Evolutionary conservation across 1,140 invertebrate genomes (phyloP).

Genomic region (Alviniconcha marisindica): DNA sequence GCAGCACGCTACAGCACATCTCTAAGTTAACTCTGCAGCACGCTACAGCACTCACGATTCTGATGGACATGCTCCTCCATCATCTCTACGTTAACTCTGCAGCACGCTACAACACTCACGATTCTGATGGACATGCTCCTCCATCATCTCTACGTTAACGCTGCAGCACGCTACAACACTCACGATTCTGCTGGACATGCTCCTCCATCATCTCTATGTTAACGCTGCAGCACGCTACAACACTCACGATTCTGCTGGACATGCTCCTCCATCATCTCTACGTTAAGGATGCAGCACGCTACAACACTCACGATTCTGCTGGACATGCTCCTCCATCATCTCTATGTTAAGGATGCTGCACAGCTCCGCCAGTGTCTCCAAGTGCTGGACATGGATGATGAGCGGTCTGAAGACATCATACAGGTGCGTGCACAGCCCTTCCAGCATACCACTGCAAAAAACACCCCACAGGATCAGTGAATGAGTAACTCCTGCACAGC

Average conservation of each 20-base stretch:
- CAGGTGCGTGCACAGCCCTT: conserved; percentile 89
- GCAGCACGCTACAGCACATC: too few relatives aligned
- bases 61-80: too few relatives aligned
- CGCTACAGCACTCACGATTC: too few relatives aligned
- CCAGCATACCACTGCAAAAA: conserved; percentile 80
- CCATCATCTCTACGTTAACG: conserved; percentile 93
- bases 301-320: conserved; percentile 84
- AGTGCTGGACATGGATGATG: conserved; percentile 97
- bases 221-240: conserved; percentile 87
- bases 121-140: too few relatives aligned
- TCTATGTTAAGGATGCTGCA: conserved; percentile 95
- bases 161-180: too few relatives aligned
- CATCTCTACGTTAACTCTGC: too few relatives aligned
- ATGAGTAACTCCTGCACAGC: background rate
- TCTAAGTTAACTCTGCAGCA: too few relatives aligned
- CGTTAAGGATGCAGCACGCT: conserved; percentile 70
- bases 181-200: conserved; percentile 90
- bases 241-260: conserved; percentile 88
- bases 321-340: conserved; percentile 96
- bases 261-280: conserved; percentile 83
- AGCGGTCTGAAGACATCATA: conserved; percentile 97
- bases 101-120: too few relatives aligned
- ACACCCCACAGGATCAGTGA: background rate
- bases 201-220: conserved; percentile 96
- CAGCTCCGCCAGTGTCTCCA: conserved; percentile 97